A percentile compares a stretch with the other conserved stretches of the same genome.
Evolutionary conservation across 1,140 invertebrate species (phyloP).

Genomic region (Macrocentrus cingulum): DNA sequence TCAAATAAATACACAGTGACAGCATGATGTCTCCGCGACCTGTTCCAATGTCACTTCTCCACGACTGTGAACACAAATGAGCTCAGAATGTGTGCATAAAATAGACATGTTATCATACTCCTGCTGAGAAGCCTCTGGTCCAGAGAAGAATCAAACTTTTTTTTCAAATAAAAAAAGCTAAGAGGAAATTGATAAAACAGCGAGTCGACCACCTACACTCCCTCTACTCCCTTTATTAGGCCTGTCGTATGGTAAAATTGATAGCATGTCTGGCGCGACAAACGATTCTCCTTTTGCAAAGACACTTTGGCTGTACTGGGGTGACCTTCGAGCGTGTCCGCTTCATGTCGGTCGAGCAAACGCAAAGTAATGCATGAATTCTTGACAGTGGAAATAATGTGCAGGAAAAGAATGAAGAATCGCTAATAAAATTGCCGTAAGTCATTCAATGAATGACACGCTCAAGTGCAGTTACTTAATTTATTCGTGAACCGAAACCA

Average conservation of each 20-base stretch:
- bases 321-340: constrained; percentile 22
- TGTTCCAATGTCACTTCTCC: no score
- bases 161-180: no score
- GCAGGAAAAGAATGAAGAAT: not conserved
- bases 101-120: no score
- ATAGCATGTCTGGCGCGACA: constrained; percentile 26
- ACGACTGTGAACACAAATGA: no score
- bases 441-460: no score
- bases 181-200: not conserved
- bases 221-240: not conserved
- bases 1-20: no score
- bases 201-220: not conserved
- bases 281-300: constrained; percentile 25
- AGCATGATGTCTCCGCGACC: no score
- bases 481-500: no score
- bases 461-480: no score
- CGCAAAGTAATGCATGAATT: constrained; percentile 1
- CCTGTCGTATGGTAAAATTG: constrained; percentile 22
- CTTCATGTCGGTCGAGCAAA: not conserved
- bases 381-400: not conserved
- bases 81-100: no score
- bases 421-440: not conserved
- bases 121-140: no score
- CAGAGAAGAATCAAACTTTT: no score
- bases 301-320: constrained; percentile 10